Conservation (phyloP, 2,888 invertebrate genomes). For the Maniola hyperantus region DNA sequence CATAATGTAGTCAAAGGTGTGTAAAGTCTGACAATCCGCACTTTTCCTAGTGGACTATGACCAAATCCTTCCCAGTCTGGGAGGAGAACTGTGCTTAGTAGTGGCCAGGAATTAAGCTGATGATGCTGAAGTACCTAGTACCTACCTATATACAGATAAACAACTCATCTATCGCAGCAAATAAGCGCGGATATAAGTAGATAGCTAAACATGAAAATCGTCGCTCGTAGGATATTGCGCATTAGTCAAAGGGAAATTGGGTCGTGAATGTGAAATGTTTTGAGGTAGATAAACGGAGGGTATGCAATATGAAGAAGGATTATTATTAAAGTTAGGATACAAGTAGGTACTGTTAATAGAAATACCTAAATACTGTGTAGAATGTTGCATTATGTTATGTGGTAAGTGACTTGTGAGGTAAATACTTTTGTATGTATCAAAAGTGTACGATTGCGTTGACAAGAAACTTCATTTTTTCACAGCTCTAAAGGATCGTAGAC, state of each 20-base stretch:
- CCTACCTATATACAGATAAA: neutral
- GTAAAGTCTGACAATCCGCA: too few species aligned
- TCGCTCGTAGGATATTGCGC: slow-evolving; percentile 31
- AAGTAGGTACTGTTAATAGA: neutral
- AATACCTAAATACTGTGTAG: neutral
- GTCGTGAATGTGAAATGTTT: slow-evolving; percentile 33
- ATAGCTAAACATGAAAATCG: slow-evolving; percentile 19
- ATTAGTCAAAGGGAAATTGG: slow-evolving; percentile 32
- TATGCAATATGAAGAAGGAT: neutral
- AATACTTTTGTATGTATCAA: too few species aligned
- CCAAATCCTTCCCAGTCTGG: too few species aligned
- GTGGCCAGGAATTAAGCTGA: too few species aligned
- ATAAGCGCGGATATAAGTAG: neutral
- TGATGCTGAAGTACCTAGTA: neutral
- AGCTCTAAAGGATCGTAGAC: too few species aligned
- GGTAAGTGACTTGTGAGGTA: too few species aligned
- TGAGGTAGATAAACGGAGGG: slow-evolving; percentile 27
- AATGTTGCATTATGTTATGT: too few species aligned
- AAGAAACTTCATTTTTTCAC: too few species aligned
- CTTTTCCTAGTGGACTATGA: too few species aligned
- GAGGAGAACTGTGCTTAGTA: too few species aligned
- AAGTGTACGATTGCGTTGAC: too few species aligned
- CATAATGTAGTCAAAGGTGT: too few species aligned
- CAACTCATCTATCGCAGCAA: neutral
- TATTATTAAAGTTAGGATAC: neutral